Evolutionary conservation across 92 coral and sea anemone species (phyloP).

Genomic region (Epizoanthus illoricatus): DNA sequence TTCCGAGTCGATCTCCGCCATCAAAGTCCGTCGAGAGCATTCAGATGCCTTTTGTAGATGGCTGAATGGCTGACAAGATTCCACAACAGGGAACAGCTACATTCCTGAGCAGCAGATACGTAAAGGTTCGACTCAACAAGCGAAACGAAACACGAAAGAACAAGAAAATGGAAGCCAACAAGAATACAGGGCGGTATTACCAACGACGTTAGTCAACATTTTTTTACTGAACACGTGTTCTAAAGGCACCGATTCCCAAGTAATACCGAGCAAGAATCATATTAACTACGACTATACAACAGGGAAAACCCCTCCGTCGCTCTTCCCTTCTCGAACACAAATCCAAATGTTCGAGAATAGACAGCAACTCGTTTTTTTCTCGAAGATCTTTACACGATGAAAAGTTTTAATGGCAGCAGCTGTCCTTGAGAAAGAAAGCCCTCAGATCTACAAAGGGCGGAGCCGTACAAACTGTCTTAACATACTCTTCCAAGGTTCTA

Average conservation of each 20-base stretch:
- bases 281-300: background rate
- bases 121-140: background rate
- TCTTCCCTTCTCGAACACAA: background rate
- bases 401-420: constrained; percentile 20
- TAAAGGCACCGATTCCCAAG: background rate
- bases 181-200: constrained; percentile 11
- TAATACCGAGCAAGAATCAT: background rate
- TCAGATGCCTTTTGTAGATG: constrained; percentile 1
- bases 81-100: background rate
- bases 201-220: background rate
- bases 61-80: background rate
- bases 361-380: background rate
- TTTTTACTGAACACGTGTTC: constrained; percentile 35
- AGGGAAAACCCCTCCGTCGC: constrained; percentile 1
- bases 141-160: background rate
- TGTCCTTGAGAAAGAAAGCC: constrained; percentile 27
- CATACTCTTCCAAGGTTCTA: constrained; percentile 10
- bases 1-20: constrained; percentile 44
- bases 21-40: constrained; percentile 15
- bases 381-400: background rate
- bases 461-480: constrained; percentile 4
- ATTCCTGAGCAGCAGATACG: constrained; percentile 19
- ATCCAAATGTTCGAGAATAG: background rate
- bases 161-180: constrained; percentile 27
- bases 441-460: constrained; percentile 26